Conservation (phyloP, 2,797 vertebrate species). For the Gobionotothen gibberifrons region DNA sequence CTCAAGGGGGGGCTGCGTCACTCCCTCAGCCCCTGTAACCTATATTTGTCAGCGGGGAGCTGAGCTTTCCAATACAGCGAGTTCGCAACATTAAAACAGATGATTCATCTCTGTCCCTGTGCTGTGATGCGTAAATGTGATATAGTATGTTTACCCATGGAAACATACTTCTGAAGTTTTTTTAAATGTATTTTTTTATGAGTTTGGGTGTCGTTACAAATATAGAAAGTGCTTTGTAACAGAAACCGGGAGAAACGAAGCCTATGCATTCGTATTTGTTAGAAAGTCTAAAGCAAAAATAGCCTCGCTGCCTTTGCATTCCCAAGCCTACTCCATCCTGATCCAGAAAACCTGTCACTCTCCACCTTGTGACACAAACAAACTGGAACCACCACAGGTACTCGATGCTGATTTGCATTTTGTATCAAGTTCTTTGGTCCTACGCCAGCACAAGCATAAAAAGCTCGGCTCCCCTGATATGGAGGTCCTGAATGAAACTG, state of each 20-base stretch:
- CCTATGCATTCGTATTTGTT: constrained; percentile 34
- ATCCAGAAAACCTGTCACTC: constrained; percentile 71
- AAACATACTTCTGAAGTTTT: constrained; percentile 33
- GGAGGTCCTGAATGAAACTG: constrained; percentile 77
- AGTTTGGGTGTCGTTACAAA: constrained; percentile 27
- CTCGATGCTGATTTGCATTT: constrained; percentile 79
- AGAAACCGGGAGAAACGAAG: constrained; percentile 20
- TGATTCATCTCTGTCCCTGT: constrained; percentile 51
- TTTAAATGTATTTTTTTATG: constrained; percentile 41
- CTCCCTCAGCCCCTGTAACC: constrained; percentile 58
- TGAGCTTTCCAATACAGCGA: constrained; percentile 45
- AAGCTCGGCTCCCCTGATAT: constrained; percentile 73
- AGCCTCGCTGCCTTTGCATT: constrained; percentile 60
- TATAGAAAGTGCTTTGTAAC: constrained; percentile 39
- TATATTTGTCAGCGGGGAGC: constrained; percentile 58
- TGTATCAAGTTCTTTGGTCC: constrained; percentile 77
- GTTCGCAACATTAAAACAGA: constrained; percentile 41
- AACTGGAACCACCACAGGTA: constrained; percentile 73
- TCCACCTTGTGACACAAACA: constrained; percentile 75
- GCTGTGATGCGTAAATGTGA: constrained; percentile 47
- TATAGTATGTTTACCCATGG: constrained; percentile 25
- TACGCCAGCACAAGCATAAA: constrained; percentile 70
- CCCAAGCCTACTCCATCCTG: constrained; percentile 46
- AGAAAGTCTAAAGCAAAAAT: constrained; percentile 60
- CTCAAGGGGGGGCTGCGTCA: constrained; percentile 56